These are phyloP conservation scores for Aphidius colemani DNA, from an alignment of 2,888 invertebrate species.

Conservation along the genomic window DNA sequence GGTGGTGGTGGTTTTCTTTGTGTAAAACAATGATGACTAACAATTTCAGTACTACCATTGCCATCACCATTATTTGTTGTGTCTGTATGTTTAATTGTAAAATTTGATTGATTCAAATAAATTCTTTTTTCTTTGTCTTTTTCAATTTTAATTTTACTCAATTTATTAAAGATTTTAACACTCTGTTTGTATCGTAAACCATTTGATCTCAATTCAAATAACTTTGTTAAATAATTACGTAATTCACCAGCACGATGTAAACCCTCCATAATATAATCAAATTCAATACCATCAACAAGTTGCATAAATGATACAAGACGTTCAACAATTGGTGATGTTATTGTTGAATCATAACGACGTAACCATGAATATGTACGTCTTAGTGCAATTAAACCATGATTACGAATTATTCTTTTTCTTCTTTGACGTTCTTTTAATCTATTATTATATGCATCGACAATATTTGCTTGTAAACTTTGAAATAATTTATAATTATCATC, in stretches of 20 bases:
- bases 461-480: slow-evolving; percentile 70
- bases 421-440: slow-evolving; percentile 75
- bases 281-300: slow-evolving; percentile 72
- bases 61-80: slow-evolving; percentile 49
- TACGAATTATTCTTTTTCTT: slow-evolving; percentile 73
- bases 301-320: slow-evolving; percentile 76
- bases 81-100: no score
- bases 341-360: slow-evolving; percentile 71
- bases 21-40: slow-evolving; percentile 37
- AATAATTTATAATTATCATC: slow-evolving; percentile 60
- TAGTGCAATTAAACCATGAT: slow-evolving; percentile 79
- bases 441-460: slow-evolving; percentile 77
- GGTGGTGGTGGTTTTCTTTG: slow-evolving; percentile 61
- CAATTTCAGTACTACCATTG: slow-evolving; percentile 44
- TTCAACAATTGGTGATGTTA: slow-evolving; percentile 65
- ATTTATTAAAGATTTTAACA: slow-evolving; percentile 68
- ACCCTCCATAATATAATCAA: slow-evolving; percentile 79
- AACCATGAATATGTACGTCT: slow-evolving; percentile 73
- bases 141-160: slow-evolving; percentile 68
- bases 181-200: slow-evolving; percentile 73
- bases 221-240: slow-evolving; percentile 65
- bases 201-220: slow-evolving; percentile 71
- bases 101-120: slow-evolving; percentile 29
- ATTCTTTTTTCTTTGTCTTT: slow-evolving; percentile 62
- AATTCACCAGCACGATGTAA: slow-evolving; percentile 74